Evolutionary conservation across 2,797 vertebrate genomes (phyloP).

Genomic region (Astyanax mexicanus): DNA sequence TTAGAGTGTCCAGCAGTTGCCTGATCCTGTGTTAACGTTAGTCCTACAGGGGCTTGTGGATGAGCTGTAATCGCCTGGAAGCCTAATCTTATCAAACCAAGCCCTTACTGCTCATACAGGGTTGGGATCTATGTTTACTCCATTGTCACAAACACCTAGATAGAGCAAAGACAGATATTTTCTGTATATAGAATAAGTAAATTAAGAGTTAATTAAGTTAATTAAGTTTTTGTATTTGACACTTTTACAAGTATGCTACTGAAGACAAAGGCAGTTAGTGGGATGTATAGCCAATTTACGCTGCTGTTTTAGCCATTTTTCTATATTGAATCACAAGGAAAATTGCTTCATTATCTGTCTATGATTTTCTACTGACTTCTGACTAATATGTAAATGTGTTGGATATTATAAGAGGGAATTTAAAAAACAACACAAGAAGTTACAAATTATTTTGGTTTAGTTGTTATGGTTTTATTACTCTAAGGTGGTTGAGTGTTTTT

Average conservation of each 20-base stretch:
- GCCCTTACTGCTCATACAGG: conserved; percentile 58
- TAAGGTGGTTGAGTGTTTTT: neutral
- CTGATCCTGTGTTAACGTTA: conserved; percentile 25
- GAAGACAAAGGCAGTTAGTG: too few relatives aligned
- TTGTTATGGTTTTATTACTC: neutral
- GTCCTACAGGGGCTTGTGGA: conserved; percentile 28
- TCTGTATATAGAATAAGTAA: neutral
- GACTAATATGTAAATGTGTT: neutral
- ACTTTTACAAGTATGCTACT: too few relatives aligned
- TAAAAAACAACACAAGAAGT: too few relatives aligned
- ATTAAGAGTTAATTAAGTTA: too few relatives aligned
- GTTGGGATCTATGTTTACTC: conserved; percentile 43
- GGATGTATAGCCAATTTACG: too few relatives aligned
- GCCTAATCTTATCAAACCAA: conserved; percentile 59
- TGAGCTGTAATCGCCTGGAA: conserved; percentile 39
- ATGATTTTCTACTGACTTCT: too few relatives aligned
- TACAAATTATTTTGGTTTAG: too few relatives aligned
- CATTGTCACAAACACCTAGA: conserved; percentile 3
- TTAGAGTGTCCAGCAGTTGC: neutral
- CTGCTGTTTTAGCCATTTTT: too few relatives aligned
- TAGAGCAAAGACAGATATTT: neutral
- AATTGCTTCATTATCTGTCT: too few relatives aligned
- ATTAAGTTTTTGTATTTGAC: too few relatives aligned
- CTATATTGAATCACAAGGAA: too few relatives aligned
- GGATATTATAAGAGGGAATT: neutral